Conservation (phyloP, 2,888 invertebrate species). For the Branchipolynoe longqiensis region DNA sequence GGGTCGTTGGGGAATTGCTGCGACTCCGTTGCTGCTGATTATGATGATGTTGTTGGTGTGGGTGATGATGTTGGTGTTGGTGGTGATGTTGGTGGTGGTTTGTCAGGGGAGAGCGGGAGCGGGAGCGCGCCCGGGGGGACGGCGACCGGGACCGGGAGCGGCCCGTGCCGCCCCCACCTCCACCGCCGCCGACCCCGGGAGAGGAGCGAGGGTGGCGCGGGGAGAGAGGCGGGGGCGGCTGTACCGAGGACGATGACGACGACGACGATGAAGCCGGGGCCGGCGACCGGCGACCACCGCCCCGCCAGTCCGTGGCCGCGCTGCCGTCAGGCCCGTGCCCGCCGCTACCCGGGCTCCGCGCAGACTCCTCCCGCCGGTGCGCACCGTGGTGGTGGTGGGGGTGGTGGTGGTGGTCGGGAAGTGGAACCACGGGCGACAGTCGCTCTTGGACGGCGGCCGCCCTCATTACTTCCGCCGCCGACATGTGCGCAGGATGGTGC, state of each 20-base stretch:
- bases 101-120: not conserved
- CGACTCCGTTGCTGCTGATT: too few species aligned
- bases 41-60: conserved; percentile 87
- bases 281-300: too few species aligned
- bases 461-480: not conserved
- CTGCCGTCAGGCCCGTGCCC: too few species aligned
- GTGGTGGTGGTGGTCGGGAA: conserved; percentile 22
- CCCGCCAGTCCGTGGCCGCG: too few species aligned
- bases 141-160: conserved; percentile 30
- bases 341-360: not conserved
- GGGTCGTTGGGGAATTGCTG: conserved; percentile 24
- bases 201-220: conserved; percentile 29
- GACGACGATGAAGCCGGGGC: too few species aligned
- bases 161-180: not conserved
- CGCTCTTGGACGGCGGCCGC: conserved; percentile 19
- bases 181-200: conserved; percentile 5
- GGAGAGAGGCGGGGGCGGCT: conserved; percentile 43
- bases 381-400: conserved; percentile 15
- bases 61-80: conserved; percentile 80
- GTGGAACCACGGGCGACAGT: conserved; percentile 14
- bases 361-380: not conserved
- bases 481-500: too few species aligned
- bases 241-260: too few species aligned
- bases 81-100: conserved; percentile 6
- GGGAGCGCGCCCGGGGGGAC: not conserved